A percentile compares a stretch with the other conserved stretches of the same genome.
Conservation (phyloP, 2,113 vertebrate species). For the Dipodomys stephensi region DNA sequence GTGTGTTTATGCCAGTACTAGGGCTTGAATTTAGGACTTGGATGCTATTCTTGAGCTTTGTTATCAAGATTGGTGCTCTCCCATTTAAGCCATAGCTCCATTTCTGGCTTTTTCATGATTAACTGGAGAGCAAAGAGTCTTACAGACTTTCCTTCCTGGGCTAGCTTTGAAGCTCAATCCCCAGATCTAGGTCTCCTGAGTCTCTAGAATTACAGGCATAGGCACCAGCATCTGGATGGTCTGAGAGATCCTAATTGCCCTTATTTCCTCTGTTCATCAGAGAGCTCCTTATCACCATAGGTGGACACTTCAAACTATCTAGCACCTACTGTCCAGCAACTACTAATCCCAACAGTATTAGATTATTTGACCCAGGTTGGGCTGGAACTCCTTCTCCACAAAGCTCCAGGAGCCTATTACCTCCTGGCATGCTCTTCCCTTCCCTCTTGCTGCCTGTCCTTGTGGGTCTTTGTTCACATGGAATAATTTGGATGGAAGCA, state of each 20-base stretch:
- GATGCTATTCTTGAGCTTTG: no score
- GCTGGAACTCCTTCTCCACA: not conserved
- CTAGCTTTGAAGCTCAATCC: no score
- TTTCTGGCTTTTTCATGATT: no score
- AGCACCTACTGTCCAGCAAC: not conserved
- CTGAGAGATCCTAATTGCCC: not conserved
- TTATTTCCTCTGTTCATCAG: not conserved
- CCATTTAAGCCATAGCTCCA: no score
- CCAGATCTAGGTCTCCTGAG: no score
- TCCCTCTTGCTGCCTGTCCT: not conserved
- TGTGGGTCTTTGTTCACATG: not conserved
- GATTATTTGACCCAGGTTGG: not conserved
- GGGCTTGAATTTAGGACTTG: no score
- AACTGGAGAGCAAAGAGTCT: no score
- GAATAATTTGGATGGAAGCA: not conserved
- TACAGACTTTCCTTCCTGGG: no score
- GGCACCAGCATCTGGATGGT: no score
- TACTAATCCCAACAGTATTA: not conserved
- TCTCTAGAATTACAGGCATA: no score
- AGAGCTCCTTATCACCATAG: not conserved
- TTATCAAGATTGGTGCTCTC: no score
- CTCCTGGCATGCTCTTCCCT: not conserved
- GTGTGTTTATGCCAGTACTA: no score
- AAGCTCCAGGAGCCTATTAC: not conserved
- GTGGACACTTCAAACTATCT: slow-evolving; percentile 19